Percentiles rank a stretch among this genome's conserved stretches.
These are phyloP conservation scores for Mythimna ferrago DNA, from an alignment of 2,888 invertebrate species.

Conservation along the genomic window DNA sequence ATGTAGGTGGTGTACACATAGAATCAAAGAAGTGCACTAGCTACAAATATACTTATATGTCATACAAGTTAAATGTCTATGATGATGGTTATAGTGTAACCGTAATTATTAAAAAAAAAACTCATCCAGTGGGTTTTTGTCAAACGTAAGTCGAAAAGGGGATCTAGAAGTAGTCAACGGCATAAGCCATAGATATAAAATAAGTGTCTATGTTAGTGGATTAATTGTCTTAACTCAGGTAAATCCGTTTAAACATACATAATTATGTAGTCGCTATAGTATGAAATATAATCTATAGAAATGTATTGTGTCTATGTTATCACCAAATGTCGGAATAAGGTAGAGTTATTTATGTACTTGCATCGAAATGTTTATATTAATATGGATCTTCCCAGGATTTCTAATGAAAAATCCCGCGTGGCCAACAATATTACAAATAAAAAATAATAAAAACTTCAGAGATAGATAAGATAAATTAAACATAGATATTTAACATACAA, in stretches of 20 bases:
- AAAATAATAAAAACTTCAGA: too few relatives aligned
- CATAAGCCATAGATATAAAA: not conserved
- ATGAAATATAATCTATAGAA: conserved; percentile 7
- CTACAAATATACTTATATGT: not conserved
- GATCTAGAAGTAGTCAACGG: not conserved
- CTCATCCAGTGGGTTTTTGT: not conserved
- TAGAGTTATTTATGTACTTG: too few relatives aligned
- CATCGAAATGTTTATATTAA: too few relatives aligned
- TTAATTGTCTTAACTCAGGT: not conserved
- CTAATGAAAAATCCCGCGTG: too few relatives aligned
- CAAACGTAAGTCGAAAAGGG: not conserved
- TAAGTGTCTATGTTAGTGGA: not conserved
- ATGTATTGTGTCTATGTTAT: conserved; percentile 25
- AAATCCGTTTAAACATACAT: not conserved
- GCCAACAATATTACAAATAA: too few relatives aligned
- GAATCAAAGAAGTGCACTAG: not conserved
- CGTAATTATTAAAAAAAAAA: not conserved
- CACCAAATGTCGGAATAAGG: too few relatives aligned
- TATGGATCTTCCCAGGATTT: too few relatives aligned
- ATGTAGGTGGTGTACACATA: not conserved
- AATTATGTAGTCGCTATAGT: not conserved
- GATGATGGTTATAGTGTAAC: not conserved
- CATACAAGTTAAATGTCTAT: not conserved
- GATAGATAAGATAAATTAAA: too few relatives aligned
- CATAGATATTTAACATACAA: too few relatives aligned